Evolutionary conservation across 1,140 invertebrate genomes (phyloP).

Genomic region (Samia ricini): DNA sequence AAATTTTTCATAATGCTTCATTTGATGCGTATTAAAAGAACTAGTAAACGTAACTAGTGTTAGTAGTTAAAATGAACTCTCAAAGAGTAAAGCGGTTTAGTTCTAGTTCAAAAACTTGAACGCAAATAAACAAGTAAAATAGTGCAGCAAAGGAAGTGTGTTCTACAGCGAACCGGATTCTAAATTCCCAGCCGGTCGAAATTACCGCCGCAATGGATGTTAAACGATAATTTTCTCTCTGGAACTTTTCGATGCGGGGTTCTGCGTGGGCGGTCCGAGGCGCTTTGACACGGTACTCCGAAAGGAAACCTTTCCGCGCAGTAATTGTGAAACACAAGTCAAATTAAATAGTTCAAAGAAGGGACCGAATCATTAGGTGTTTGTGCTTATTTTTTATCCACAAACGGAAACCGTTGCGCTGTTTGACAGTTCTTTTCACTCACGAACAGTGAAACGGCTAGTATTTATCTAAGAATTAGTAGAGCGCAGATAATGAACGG

Average conservation of each 20-base stretch:
- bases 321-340: slow-evolving; percentile 38
- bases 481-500: no score
- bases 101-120: background rate
- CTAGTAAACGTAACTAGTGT: no score
- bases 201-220: slow-evolving; percentile 25
- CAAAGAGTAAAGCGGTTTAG: background rate
- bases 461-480: no score
- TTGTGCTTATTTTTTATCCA: background rate
- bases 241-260: slow-evolving; percentile 26
- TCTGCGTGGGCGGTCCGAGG: slow-evolving; percentile 20
- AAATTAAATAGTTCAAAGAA: slow-evolving; percentile 39
- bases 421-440: no score
- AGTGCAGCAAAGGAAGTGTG: background rate
- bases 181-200: background rate
- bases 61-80: background rate
- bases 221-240: slow-evolving; percentile 17
- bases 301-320: slow-evolving; percentile 28
- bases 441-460: no score
- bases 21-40: no score
- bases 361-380: background rate
- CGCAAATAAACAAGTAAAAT: background rate
- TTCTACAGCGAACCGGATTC: background rate
- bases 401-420: background rate
- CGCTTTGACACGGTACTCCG: slow-evolving; percentile 48
- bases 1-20: no score